Conservation (phyloP, 2,888 invertebrate genomes). For the Siphonodentalium dalli region DNA sequence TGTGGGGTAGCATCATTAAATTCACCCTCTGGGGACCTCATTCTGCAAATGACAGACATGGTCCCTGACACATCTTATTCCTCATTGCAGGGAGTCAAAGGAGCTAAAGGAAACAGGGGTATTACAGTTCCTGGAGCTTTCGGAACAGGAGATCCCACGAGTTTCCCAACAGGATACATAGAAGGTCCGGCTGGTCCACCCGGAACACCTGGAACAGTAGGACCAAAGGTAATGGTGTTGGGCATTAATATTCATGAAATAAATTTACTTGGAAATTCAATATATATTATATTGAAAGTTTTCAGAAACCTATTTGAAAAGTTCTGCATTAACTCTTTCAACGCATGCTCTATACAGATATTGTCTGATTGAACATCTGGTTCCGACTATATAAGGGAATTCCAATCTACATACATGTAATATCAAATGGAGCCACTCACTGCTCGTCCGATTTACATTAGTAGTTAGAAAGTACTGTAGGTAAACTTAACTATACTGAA, state of each 20-base stretch:
- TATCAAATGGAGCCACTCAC: too few species aligned
- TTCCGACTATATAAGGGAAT: background rate
- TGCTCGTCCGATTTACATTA: too few species aligned
- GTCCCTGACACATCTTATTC: too few species aligned
- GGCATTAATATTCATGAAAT: background rate
- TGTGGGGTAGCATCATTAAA: too few species aligned
- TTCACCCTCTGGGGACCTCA: too few species aligned
- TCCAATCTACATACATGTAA: background rate
- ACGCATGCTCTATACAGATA: background rate
- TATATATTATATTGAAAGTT: background rate
- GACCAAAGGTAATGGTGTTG: constrained; percentile 42
- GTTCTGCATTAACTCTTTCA: background rate
- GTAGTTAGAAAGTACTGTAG: too few species aligned
- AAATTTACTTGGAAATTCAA: background rate
- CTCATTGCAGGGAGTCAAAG: too few species aligned
- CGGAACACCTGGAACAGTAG: constrained; percentile 49
- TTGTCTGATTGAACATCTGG: background rate
- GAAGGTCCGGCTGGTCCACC: constrained; percentile 12
- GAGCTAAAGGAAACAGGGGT: too few species aligned
- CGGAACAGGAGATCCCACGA: constrained; percentile 13
- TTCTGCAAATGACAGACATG: too few species aligned
- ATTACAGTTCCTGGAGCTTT: too few species aligned
- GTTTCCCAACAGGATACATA: constrained; percentile 1
- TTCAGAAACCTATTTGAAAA: too few species aligned
- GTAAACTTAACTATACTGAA: too few species aligned